Base-by-base conservation (phyloP, 2,888 invertebrate species). In the Hemithea aestivaria region DNA sequence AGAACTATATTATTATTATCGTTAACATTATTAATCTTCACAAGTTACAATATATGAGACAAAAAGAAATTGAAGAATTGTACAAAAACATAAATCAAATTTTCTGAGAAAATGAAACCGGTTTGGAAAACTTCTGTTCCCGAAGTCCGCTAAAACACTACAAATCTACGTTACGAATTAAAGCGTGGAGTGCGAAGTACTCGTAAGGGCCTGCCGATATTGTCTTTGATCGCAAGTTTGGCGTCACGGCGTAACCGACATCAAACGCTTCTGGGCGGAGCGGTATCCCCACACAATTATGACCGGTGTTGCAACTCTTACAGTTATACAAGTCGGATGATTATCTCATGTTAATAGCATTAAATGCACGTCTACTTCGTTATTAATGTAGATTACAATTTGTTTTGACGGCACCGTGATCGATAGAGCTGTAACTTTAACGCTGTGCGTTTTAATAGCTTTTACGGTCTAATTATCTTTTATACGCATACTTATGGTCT, bases 241-340 rank as follows among this genome's bases (percentile, higher is more conserved):
- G 57, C 51, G 61, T 56, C 64, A 56, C 62, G 53, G 62, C 61
- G 60, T 63, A n/a, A n/a, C n/a, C n/a, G n/a, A n/a, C n/a, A n/a
- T 64, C 50, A 59, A 57, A 59, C 51, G 48, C 53, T 48, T 67
- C 63, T 64, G 60, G 64, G 58, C 62, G 56, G 49, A 56, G 59
- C 62, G 59, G 61, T 65, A 47, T 44, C 49, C 45, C 40, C 40
- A 49, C 27, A 11, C n/a, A n/a, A n/a, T 16, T 16, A 16, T 29
- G 27, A 35, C 41, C 47, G 60, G 64, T 80, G 82, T 77, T 80
- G 81, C 73, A 83, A 83, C 50, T 55, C 56, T 67, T 75, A 82
- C 80, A 74, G 79, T 81, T 79, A 81, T 54, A 59, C 53, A 51
- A 58, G 56, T 53, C 62, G 53, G 73, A 74, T 74, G 58, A 47